phyloP scores from a whole-genome alignment of 2,797 vertebrate species.

The Microctenopoma stevenorrisi region DNA sequence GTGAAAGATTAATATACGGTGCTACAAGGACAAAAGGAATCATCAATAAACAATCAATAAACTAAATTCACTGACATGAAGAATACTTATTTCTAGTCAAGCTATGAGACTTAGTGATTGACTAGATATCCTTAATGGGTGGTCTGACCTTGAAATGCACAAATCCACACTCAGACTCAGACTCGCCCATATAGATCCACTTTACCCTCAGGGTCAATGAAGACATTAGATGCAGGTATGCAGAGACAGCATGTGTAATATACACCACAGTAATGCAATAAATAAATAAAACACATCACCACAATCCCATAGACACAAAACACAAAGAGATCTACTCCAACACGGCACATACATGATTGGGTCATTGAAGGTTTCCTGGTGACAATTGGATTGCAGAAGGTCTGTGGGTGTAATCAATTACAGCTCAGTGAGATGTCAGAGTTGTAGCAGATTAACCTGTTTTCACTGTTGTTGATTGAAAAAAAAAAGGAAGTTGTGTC shows the following conservation, averaged over 20 bases:
- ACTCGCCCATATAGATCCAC: constrained; percentile 40
- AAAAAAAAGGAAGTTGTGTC: background rate
- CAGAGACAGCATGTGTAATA: background rate
- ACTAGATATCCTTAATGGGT: constrained; percentile 23
- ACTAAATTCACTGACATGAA: too few species aligned
- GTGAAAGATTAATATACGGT: too few species aligned
- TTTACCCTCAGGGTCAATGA: constrained; percentile 29
- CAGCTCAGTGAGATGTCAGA: constrained; percentile 21
- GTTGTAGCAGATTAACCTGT: background rate
- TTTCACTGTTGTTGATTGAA: constrained; percentile 8
- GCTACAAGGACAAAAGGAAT: too few species aligned
- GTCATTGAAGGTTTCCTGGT: constrained; percentile 28
- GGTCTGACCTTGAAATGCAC: constrained; percentile 24
- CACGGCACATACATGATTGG: constrained; percentile 8
- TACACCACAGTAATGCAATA: background rate
- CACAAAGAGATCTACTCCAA: constrained; percentile 1
- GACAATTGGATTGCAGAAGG: constrained; percentile 37
- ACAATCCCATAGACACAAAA: constrained; percentile 12
- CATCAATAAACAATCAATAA: too few species aligned
- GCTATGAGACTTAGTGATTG: background rate
- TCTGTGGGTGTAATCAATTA: constrained; percentile 39
- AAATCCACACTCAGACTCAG: constrained; percentile 20
- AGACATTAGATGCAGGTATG: constrained; percentile 9
- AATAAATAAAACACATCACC: background rate
- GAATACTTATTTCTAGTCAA: too few species aligned